These are phyloP conservation scores for Lutjanus erythropterus DNA, from an alignment of 2,113 vertebrate species.

Conservation along the genomic window DNA sequence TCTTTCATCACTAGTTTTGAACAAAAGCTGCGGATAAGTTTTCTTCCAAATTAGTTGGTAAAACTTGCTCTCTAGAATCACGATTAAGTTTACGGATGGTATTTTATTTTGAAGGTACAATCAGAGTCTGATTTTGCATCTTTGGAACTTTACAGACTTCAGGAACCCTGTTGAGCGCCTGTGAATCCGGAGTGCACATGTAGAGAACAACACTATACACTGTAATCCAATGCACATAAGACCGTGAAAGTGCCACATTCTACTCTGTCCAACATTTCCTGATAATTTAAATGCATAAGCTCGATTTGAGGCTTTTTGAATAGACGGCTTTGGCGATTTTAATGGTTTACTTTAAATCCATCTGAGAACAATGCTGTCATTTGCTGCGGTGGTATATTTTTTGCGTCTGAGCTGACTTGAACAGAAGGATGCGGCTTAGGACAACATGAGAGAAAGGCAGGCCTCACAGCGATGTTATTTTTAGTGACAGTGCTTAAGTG, in stretches of 20 bases:
- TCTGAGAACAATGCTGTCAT: neutral
- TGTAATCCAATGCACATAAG: neutral
- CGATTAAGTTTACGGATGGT: fast-evolving
- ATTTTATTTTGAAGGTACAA: slow-evolving; percentile 65
- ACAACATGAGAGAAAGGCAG: slow-evolving; percentile 51
- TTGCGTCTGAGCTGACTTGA: slow-evolving; percentile 35
- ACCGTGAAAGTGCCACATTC: neutral
- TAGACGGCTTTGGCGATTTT: too few relatives aligned
- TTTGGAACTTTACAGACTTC: slow-evolving; percentile 29
- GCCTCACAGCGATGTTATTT: slow-evolving; percentile 74
- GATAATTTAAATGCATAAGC: fast-evolving
- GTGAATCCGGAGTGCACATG: slow-evolving; percentile 19
- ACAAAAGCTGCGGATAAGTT: too few relatives aligned
- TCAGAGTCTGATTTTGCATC: neutral
- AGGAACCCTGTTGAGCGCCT: slow-evolving; percentile 48
- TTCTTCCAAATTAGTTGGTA: neutral
- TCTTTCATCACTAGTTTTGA: neutral
- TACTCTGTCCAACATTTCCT: neutral
- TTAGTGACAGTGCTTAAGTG: slow-evolving; percentile 72
- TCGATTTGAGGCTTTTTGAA: neutral
- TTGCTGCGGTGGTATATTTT: slow-evolving; percentile 1
- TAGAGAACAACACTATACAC: neutral
- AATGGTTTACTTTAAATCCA: neutral
- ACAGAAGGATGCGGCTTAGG: slow-evolving; percentile 68
- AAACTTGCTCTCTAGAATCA: neutral